Evolutionary conservation across 2,888 invertebrate genomes (phyloP).

Genomic region (Lingula anatina): DNA sequence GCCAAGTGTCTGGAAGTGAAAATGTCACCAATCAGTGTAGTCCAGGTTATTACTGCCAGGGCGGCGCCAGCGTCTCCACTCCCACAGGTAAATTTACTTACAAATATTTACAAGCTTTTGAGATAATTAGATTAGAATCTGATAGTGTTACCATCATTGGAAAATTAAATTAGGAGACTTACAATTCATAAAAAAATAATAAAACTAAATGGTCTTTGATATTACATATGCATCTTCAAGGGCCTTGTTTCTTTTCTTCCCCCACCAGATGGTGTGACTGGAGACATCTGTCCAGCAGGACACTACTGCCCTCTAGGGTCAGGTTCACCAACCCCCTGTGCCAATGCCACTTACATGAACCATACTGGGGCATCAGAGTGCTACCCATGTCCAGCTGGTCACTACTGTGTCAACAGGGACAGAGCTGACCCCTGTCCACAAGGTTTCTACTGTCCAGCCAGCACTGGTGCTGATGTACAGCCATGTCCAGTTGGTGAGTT

Average conservation of each 20-base stretch:
- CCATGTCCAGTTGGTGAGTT: slow-evolving; percentile 41
- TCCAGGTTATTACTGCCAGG: slow-evolving; percentile 40
- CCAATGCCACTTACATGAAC: slow-evolving; percentile 35
- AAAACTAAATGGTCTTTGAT: no score
- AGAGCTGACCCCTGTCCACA: slow-evolving; percentile 40
- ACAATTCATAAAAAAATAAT: no score
- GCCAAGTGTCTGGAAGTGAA: slow-evolving; percentile 24
- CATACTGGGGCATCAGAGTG: slow-evolving; percentile 34
- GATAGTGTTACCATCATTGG: no score
- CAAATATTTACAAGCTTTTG: no score
- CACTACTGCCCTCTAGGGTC: slow-evolving; percentile 31
- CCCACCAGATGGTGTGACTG: slow-evolving; percentile 39
- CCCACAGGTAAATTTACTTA: slow-evolving; percentile 31
- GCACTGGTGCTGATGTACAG: slow-evolving; percentile 27
- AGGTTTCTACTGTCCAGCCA: slow-evolving; percentile 37
- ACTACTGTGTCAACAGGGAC: slow-evolving; percentile 33
- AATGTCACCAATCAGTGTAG: slow-evolving; percentile 26
- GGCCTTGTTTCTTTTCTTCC: not conserved
- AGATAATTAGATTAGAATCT: no score
- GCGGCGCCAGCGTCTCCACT: slow-evolving; percentile 28
- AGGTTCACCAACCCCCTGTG: slow-evolving; percentile 20
- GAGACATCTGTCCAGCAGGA: slow-evolving; percentile 42
- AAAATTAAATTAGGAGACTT: no score
- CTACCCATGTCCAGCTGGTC: slow-evolving; percentile 36
- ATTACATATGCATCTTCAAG: no score